Evolutionary conservation across 2,797 vertebrate species (phyloP), one percentile per base, ranked within the genome.

Genomic region (Ceryle rudis): DNA sequence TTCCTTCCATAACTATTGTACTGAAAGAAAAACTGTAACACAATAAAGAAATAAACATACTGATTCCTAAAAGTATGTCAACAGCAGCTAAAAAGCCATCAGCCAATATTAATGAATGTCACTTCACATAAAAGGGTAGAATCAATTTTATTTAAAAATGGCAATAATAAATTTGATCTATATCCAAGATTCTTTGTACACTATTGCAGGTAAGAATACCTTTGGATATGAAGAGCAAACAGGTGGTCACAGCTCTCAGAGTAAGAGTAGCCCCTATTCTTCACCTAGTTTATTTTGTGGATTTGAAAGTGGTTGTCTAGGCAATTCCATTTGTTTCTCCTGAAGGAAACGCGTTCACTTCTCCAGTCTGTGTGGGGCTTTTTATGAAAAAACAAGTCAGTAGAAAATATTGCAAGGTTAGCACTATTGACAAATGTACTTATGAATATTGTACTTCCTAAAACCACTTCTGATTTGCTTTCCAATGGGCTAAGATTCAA

Each of bases 31-130:
- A 93, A 75, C 80, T 9, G 28, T 47, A 91, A 79, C 46, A 90
- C 64, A 91, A 81, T 29, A 95, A 90, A 90, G 55, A 67, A 91
- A 86, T 28, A 95, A 90, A 90, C 60, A 71, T 5, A 55, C 46
- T 22, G 21, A 52, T 80, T 86, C 64, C 78, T 89, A 55, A 82
- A 78, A 81, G 70, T 4, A 73, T 9, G 41, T 64, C 79, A 94
- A 79, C 16, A 61, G 35, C 33, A 89, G 55, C 47, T 86, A 47
- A 82, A 67, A 74, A 62, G 22, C 37, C n/a, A 51, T 39, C 44
- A 67, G 41, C 12, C 89, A 79, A 33, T 42, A 65, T 19, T 65
- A 69, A 55, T 26, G 60, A 15, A 54, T 29, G 20, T 18, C 18
- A 42, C 46, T 54, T 81, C 16, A 62, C 23, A 60, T 11, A 47